These are phyloP conservation scores for Sebastes trivittatus DNA, from an alignment of 2,797 vertebrate genomes.

Conservation along the genomic window DNA sequence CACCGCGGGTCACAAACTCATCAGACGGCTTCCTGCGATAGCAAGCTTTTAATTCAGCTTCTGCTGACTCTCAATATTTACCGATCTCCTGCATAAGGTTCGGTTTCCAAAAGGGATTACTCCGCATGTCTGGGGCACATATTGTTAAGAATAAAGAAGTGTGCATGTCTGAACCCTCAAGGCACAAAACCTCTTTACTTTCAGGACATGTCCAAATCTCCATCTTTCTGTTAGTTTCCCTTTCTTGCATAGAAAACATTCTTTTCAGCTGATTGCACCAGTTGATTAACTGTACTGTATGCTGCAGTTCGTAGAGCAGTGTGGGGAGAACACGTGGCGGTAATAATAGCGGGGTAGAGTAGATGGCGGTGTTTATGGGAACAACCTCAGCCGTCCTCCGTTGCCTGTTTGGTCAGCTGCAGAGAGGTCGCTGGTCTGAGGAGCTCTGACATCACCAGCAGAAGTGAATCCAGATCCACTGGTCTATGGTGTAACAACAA, in stretches of 20 bases:
- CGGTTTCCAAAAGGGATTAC: constrained; percentile 48
- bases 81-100: constrained; percentile 32
- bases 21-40: constrained; percentile 60
- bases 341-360: constrained; percentile 55
- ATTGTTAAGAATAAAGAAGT: constrained; percentile 26
- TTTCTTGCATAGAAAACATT: not conserved
- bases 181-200: constrained; percentile 14
- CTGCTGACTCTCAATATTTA: constrained; percentile 65
- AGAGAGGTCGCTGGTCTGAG: constrained; percentile 49
- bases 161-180: constrained; percentile 25
- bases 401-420: constrained; percentile 79
- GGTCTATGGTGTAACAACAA: constrained; percentile 25
- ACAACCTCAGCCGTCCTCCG: constrained; percentile 38
- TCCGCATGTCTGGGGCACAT: constrained; percentile 32
- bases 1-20: constrained; percentile 58
- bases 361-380: constrained; percentile 62
- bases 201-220: constrained; percentile 28
- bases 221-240: constrained; percentile 2
- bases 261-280: constrained; percentile 5
- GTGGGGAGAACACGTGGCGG: constrained; percentile 57
- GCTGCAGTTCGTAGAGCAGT: constrained; percentile 4
- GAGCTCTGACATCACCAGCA: constrained; percentile 64
- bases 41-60: constrained; percentile 54
- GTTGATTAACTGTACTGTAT: constrained; percentile 1
- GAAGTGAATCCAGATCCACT: constrained; percentile 55